These are phyloP conservation scores for Nannoperca obscura DNA, from an alignment of 2,797 vertebrate species.

Conservation along the genomic window DNA sequence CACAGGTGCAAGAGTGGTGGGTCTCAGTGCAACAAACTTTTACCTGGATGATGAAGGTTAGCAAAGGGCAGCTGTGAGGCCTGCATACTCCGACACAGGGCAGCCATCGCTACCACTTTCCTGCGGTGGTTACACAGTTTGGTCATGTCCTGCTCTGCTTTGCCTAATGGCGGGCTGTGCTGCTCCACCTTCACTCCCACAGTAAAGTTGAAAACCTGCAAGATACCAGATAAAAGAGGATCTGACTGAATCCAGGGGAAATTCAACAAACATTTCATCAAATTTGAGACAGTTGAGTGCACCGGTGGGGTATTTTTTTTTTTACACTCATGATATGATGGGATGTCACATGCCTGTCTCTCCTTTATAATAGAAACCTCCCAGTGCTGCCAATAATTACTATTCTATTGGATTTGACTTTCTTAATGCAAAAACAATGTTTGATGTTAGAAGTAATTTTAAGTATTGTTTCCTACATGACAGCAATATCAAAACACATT, in stretches of 20 bases:
- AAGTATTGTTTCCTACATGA: neutral
- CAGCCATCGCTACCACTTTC: constrained; percentile 96
- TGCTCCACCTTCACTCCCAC: constrained; percentile 87
- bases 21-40: neutral
- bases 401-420: neutral
- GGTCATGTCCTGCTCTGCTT: constrained; percentile 95
- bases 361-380: neutral
- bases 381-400: neutral
- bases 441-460: neutral
- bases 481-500: too few species aligned
- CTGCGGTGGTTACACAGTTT: constrained; percentile 95
- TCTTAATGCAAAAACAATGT: neutral
- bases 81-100: constrained; percentile 92
- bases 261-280: neutral
- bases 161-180: constrained; percentile 87
- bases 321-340: neutral
- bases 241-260: neutral
- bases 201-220: constrained; percentile 94
- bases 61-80: constrained; percentile 83
- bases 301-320: neutral
- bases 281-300: constrained; percentile 13
- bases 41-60: constrained; percentile 85
- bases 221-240: constrained; percentile 22
- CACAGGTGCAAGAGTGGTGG: neutral
- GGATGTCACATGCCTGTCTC: neutral